Evolutionary conservation across 2,113 vertebrate species (phyloP).

Genomic region (Oreocharis arfaki): DNA sequence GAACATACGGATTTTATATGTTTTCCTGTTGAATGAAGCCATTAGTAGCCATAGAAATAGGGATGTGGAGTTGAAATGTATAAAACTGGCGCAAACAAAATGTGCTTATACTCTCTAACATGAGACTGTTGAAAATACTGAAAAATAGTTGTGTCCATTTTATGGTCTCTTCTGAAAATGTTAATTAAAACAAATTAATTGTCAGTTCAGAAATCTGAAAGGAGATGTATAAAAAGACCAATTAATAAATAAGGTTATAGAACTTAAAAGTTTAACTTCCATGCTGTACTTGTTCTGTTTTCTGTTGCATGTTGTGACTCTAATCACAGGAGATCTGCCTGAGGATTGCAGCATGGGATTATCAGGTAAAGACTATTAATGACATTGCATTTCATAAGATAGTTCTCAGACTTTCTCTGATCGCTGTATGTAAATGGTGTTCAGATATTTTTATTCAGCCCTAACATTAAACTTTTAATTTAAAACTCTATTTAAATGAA

Average conservation of each 20-base stretch:
- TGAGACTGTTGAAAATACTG: neutral
- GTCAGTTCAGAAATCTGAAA: neutral
- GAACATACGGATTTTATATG: neutral
- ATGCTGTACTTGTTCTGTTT: neutral
- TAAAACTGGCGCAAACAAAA: neutral
- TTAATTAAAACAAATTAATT: neutral
- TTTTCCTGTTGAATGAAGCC: neutral
- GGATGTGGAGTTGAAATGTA: neutral
- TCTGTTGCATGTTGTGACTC: neutral
- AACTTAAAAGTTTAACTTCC: neutral
- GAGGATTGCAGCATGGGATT: neutral
- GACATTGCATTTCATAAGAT: neutral
- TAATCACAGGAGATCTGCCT: neutral
- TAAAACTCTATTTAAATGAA: neutral
- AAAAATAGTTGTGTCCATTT: neutral
- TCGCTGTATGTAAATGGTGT: neutral
- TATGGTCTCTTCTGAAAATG: neutral
- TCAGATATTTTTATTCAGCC: neutral
- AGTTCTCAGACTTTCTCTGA: neutral
- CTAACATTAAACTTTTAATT: neutral
- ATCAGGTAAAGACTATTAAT: neutral
- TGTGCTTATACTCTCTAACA: neutral
- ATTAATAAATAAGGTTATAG: neutral
- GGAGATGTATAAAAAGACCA: neutral
- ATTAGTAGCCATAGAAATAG: neutral